Evolutionary conservation across 2,113 vertebrate genomes (phyloP).

Genomic region (Numida meleagris): DNA sequence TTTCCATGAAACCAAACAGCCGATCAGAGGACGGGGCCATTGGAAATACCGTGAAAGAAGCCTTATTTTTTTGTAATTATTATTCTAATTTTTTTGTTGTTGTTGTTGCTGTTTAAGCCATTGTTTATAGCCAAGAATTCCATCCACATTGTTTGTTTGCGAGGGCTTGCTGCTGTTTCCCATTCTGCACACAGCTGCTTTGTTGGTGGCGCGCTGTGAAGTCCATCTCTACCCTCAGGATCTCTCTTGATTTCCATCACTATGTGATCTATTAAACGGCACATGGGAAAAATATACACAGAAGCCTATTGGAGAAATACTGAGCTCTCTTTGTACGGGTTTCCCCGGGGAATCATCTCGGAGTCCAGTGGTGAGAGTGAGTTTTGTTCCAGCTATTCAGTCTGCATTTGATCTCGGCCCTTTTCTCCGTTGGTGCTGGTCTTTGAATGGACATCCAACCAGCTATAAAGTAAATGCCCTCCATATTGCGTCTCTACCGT

Average conservation of each 20-base stretch:
- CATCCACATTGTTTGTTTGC: constrained; percentile 32
- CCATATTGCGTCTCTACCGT: accelerated
- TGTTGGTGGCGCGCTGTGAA: constrained; percentile 50
- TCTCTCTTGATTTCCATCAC: constrained; percentile 30
- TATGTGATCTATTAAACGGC: constrained; percentile 14
- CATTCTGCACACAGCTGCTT: constrained; percentile 17
- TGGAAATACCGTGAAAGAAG: background rate
- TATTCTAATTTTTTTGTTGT: background rate
- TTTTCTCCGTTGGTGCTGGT: background rate
- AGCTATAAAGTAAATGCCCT: background rate
- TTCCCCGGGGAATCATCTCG: background rate
- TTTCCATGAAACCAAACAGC: background rate
- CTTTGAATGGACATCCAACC: background rate
- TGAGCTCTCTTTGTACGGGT: background rate
- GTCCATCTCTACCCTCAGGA: constrained; percentile 46
- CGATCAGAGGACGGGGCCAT: background rate
- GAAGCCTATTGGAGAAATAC: background rate
- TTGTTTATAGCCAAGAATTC: constrained; percentile 19
- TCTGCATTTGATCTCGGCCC: background rate
- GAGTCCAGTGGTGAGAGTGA: constrained; percentile 1
- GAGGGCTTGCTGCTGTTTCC: background rate
- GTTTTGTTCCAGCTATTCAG: constrained; percentile 26
- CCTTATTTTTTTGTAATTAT: too few species aligned
- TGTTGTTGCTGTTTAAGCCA: too few species aligned
- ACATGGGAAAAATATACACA: constrained; percentile 6